A percentile compares a stretch with the other conserved stretches of the same genome.
Conservation (phyloP, 2,888 invertebrate genomes). For the Eurytoma adleriae region DNA sequence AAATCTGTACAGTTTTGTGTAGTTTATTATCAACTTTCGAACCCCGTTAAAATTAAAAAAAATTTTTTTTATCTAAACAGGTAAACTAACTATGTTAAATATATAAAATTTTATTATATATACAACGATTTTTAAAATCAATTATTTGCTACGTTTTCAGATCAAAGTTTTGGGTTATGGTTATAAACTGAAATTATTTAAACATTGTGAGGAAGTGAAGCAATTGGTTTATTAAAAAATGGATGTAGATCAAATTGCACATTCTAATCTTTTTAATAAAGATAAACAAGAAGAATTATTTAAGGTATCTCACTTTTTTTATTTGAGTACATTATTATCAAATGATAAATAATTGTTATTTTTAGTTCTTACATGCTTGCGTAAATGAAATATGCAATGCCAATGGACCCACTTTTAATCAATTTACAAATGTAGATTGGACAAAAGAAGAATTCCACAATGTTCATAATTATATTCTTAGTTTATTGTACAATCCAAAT, state of each 20-base stretch:
- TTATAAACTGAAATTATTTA: too few relatives aligned
- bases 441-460: conserved; percentile 65
- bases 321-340: conserved; percentile 2
- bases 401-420: conserved; percentile 65
- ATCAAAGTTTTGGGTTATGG: too few relatives aligned
- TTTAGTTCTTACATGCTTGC: conserved; percentile 70
- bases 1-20: neutral
- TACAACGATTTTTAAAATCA: too few relatives aligned
- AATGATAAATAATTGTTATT: conserved; percentile 40
- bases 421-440: conserved; percentile 68
- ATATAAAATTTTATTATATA: neutral
- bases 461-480: conserved; percentile 62
- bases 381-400: conserved; percentile 71
- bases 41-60: neutral
- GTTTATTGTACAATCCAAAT: conserved; percentile 65
- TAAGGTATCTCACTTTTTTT: conserved; percentile 54
- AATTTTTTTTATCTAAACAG: neutral
- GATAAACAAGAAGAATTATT: conserved; percentile 62
- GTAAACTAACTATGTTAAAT: conserved; percentile 1
- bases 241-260: conserved; percentile 60
- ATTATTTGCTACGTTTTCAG: neutral
- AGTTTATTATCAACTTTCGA: neutral
- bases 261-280: conserved; percentile 61
- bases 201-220: too few relatives aligned
- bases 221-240: neutral